Evolutionary conservation across 2,888 invertebrate genomes (phyloP), one percentile per base, ranked within the genome.

Genomic region (Dinocampus coccinellae): DNA sequence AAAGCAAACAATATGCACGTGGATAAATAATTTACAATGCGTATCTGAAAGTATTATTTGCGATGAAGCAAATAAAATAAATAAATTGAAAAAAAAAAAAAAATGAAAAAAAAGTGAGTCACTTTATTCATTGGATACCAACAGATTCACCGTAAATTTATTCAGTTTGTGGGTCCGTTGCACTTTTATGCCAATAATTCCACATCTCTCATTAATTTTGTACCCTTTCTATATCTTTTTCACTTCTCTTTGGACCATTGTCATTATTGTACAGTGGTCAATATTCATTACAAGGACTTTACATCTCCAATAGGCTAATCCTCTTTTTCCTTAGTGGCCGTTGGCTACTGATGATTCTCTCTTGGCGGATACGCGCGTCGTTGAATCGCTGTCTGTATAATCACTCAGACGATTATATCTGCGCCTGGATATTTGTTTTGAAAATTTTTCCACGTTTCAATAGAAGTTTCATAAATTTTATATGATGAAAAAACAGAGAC

Each of bases 271-370:
- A 26, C 63, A 52, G 24, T n/a, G 36, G 3, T n/a, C 39, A 24
- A 36, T 42, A 67, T 67, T 67, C 42, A 67, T 67, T 42, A 58
- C 67, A 67, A 67, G 67, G 67, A 36, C 58, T 26, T 29, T 42
- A 47, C 47, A 67, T 16, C 16, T 47, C 47, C 47, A 47, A 47
- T 47, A 47, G 47, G 16, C 16, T 16, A 16, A 4, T 26, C 7
- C 47, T 47, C 7, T 26, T 24, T 11, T 24, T 26, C 26, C 4
- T 7, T 55, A 13, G 55, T 24, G 55, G 55, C 26, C 55, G n/a
- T 9, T 20, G 16, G 47, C 16, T 47, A 16, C 47, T 47, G 47
- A n/a, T n/a, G 7, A 16, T 47, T 47, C 10, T 47, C 29, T 20
- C 47, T 16, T 29, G 39, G 33, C 67, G 58, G 66, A 58, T 67